phyloP scores from a whole-genome alignment of 53 echinoderm and acorn worm genomes.

The Holothuria leucospilota region DNA sequence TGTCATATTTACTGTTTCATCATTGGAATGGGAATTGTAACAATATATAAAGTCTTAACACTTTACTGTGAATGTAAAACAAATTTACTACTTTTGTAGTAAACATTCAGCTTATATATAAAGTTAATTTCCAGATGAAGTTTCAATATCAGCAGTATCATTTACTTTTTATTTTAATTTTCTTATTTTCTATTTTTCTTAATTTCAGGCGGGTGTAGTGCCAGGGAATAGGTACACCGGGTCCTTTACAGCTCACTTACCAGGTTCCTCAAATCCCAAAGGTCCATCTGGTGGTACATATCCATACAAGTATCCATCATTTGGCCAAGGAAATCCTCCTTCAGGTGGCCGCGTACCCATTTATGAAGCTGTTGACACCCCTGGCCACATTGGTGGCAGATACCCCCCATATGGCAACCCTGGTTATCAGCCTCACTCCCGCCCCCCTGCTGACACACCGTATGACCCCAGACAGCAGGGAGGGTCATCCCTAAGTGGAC shows the following conservation, averaged over 20 bases:
- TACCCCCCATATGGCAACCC: conserved; percentile 30
- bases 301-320: conserved; percentile 6
- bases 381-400: background rate
- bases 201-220: conserved; percentile 20
- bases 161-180: no score
- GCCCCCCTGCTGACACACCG: conserved; percentile 7
- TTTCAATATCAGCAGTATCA: no score
- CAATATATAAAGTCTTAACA: no score
- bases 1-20: no score
- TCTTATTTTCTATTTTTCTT: background rate
- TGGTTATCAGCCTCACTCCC: background rate
- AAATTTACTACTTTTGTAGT: no score
- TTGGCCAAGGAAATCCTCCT: background rate
- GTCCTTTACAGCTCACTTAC: conserved; percentile 5
- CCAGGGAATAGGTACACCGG: conserved; percentile 17
- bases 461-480: background rate
- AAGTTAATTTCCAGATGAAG: no score
- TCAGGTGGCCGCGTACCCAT: conserved; percentile 19
- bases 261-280: conserved; percentile 7
- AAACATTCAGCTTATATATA: no score
- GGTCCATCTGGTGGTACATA: conserved; percentile 16
- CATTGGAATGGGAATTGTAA: no score
- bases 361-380: conserved; percentile 13
- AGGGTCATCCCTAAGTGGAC: background rate
- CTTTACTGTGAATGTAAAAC: no score